Base-by-base conservation (phyloP, 2,888 invertebrate genomes). In the Hirtodrosophila histrioides region DNA sequence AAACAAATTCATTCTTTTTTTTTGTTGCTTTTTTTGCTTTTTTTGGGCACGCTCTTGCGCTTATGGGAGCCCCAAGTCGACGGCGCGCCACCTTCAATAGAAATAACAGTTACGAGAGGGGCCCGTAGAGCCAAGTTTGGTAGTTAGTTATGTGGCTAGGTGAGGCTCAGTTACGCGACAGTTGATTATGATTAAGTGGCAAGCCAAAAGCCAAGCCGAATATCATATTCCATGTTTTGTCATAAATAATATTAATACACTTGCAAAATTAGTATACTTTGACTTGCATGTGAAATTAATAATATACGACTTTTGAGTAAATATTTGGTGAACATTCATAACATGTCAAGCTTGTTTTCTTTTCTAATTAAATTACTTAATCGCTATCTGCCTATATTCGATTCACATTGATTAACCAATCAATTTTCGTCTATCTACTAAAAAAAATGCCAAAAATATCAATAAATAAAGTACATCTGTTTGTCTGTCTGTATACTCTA, bases 171-270 rank as follows among this genome's bases (percentile, higher is more conserved):
- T 78, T 78, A 46, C 66, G 74, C 77, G 77, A 88, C 84, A 84
- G 85, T 78, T 84, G 84, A 88, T 87, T 88, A 87, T 84, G 84
- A 84, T 88, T 87, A 88, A 88, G 87, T 84, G 84, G 46, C 70
- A 68, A 69, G 81, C 73, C 65, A 70, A 67, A 67, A 85, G 86
- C 65, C 62, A 78, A 57, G 64, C 63, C 53, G 78, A 79, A 83
- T 88, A 74, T 69, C 80, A 76, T 77, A 83, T 86, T 69, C 54
- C 43, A 68, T 76, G 70, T 76, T 79, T 67, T 57, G 86, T 80
- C 69, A 76, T 83, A 79, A 88, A 88, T 76, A 79, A 76, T 55
- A 44, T 70, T 71, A 79, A 75, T 66, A 66, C 78, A 77, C 73
- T 70, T 39, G 29, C 54, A 45, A 72, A 58, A 53, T 57, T 50